These are phyloP conservation scores for Lamproptera curius DNA, from an alignment of 2,888 invertebrate genomes.

Conservation along the genomic window DNA sequence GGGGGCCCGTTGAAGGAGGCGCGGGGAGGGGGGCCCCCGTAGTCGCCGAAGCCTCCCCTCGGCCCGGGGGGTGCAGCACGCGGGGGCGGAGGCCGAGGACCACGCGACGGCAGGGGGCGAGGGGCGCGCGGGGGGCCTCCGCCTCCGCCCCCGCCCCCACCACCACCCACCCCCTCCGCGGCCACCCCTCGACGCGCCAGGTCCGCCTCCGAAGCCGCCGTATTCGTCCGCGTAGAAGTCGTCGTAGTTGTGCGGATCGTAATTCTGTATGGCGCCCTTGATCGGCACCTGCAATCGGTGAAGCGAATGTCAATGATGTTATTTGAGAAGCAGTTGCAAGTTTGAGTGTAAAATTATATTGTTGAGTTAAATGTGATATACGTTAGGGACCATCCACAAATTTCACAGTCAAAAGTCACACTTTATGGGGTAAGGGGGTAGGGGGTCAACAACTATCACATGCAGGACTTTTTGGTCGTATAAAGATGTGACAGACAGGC, in stretches of 20 bases:
- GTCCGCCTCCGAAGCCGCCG: slow-evolving; percentile 89
- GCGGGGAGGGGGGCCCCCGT: slow-evolving; percentile 36
- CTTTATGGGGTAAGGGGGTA: no score
- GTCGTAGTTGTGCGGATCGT: slow-evolving; percentile 98
- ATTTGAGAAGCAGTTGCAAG: no score
- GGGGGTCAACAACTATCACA: no score
- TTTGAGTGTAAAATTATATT: no score
- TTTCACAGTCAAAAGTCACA: no score
- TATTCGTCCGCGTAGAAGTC: slow-evolving; percentile 96
- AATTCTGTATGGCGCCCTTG: slow-evolving; percentile 90
- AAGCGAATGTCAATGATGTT: no score
- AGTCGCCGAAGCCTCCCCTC: slow-evolving; percentile 30
- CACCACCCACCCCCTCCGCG: slow-evolving; percentile 60
- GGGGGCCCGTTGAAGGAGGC: slow-evolving; percentile 41
- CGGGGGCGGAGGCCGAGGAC: slow-evolving; percentile 37
- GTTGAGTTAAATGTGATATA: no score
- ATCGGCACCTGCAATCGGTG: slow-evolving; percentile 83
- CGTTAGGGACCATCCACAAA: no score
- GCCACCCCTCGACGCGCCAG: slow-evolving; percentile 74
- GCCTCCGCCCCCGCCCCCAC: slow-evolving; percentile 45
- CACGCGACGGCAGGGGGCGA: slow-evolving; percentile 47
- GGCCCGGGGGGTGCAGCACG: slow-evolving; percentile 57
- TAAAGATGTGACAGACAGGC: no score
- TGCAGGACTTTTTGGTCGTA: no score
- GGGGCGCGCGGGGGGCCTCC: slow-evolving; percentile 43